Base-by-base conservation (phyloP, 2,797 vertebrate species). In the Chloroceryle inda region DNA sequence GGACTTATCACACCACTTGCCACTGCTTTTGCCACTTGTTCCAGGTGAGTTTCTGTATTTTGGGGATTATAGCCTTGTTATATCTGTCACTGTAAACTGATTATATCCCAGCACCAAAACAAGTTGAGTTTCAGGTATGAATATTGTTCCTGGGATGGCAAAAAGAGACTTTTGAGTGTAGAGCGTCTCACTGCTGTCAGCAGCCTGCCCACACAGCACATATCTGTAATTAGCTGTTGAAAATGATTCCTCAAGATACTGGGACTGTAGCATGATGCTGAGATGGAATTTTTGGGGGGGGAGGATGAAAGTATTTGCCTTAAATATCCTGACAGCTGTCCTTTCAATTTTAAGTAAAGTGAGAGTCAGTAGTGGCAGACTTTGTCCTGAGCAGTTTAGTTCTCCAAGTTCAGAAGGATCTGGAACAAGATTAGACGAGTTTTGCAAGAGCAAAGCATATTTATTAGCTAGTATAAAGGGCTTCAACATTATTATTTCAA, bases 11-110 rank as follows among this genome's bases (percentile, higher is more conserved):
- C 99, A 3, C 99, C 99, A 1, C 98, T 99, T 90, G 98, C 99
- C 55, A 99, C 99, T 6, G 99, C 99, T 44, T 99, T 99, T 81
- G 99, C 99, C 92, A 99, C 99, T 93, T 99, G 98, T 89, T 99
- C 99, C 96, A 99, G 99, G 99, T 99, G 84, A 91, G 98, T 97
- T 87, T 55, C 74, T 94, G 23, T 56, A 47, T 11, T 85, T 37
- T 84, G 11, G 91, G 56, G 29, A 71, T 58, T 64, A 4, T 12
- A 84, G 55, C 58, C 11, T 75, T 42, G 6, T 37, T 85, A 3
- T 38, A 31, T 66, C 81, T 78, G n/a, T 75, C 49, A 38, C 11
- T 16, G 8, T 69, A 53, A 84, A 12, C 19, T 37, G 35, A 6
- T 67, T 86, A 21, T 16, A 26, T 45, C 44, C 56, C 55, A 40